Conservation (phyloP, 2,113 vertebrate genomes). For the Choloepus hoffmanni region DNA sequence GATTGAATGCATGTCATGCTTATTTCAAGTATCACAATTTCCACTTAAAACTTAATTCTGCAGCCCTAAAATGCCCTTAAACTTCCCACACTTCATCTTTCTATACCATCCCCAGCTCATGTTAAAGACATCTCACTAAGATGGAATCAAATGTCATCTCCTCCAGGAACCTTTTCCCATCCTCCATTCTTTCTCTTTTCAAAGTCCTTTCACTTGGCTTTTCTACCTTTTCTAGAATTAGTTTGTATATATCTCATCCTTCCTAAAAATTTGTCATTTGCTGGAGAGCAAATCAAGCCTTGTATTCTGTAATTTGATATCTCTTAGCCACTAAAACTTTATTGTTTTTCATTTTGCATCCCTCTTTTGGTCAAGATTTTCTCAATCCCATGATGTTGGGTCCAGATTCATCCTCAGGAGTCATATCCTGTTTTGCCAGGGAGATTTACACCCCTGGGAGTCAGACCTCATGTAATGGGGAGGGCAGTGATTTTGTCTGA, state of each 20-base stretch:
- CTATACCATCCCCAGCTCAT: neutral
- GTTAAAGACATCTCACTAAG: neutral
- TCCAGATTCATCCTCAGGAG: too few relatives aligned
- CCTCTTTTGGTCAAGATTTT: too few relatives aligned
- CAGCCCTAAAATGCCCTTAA: neutral
- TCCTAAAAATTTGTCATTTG: neutral
- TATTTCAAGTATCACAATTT: neutral
- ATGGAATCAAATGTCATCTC: neutral
- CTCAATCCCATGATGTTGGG: too few relatives aligned
- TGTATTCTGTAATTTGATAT: neutral
- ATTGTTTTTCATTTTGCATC: too few relatives aligned
- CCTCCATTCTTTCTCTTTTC: neutral
- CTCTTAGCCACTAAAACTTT: too few relatives aligned
- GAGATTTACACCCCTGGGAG: too few relatives aligned
- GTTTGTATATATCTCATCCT: neutral
- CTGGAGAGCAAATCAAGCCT: neutral
- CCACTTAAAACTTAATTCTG: neutral
- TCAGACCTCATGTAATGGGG: too few relatives aligned
- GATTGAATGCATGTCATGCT: neutral
- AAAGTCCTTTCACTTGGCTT: neutral
- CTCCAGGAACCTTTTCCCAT: neutral
- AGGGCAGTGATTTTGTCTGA: too few relatives aligned
- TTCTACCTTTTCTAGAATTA: neutral
- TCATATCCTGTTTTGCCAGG: too few relatives aligned
- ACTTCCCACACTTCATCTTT: neutral